These are phyloP conservation scores for Gila orcuttii DNA, from an alignment of 2,113 vertebrate species.

Conservation along the genomic window DNA sequence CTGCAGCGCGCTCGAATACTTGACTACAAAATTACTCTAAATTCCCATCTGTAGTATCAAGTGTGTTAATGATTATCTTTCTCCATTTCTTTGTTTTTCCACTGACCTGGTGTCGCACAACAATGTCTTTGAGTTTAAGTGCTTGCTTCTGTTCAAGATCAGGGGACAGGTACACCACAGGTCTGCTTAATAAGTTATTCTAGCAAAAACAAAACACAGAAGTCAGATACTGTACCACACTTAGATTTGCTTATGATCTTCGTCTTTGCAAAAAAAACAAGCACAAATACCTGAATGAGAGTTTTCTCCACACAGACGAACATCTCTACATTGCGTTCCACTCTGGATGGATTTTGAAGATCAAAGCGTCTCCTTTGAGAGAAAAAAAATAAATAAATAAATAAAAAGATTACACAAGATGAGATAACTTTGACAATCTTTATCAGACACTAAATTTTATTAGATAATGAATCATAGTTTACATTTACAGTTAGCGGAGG, in stretches of 20 bases:
- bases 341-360: slow-evolving; percentile 92
- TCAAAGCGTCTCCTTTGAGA: slow-evolving; percentile 89
- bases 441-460: neutral
- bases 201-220: slow-evolving; percentile 63
- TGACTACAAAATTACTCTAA: neutral
- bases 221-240: neutral
- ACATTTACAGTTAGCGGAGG: neutral
- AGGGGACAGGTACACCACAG: slow-evolving; percentile 89
- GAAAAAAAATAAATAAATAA: neutral
- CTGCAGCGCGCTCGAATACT: too few relatives aligned
- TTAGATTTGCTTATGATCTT: neutral
- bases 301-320: slow-evolving; percentile 91
- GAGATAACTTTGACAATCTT: neutral
- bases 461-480: neutral
- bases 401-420: neutral
- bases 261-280: neutral
- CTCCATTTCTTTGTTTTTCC: neutral
- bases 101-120: slow-evolving; percentile 89
- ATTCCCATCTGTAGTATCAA: neutral
- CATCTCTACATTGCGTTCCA: slow-evolving; percentile 97
- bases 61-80: neutral
- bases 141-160: slow-evolving; percentile 87
- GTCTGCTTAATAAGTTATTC: slow-evolving; percentile 91
- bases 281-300: slow-evolving; percentile 83
- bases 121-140: slow-evolving; percentile 86